These are phyloP conservation scores for Apostichopus japonicus DNA, from an alignment of 35 echinoderm and acorn worm species.

Conservation along the genomic window DNA sequence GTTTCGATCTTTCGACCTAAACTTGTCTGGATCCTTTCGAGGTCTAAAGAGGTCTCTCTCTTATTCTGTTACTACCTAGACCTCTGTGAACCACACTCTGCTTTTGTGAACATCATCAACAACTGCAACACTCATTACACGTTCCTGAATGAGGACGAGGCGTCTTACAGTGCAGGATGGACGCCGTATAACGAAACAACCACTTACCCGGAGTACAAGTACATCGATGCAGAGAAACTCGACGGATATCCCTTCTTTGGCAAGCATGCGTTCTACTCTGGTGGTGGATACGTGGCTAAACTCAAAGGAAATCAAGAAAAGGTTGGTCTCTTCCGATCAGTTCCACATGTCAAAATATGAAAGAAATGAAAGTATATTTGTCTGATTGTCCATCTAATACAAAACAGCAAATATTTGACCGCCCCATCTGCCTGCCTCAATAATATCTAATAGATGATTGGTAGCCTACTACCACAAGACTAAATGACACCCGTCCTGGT, in stretches of 20 bases:
- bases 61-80: slow-evolving; percentile 33
- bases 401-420: too few relatives aligned
- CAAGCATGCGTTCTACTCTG: slow-evolving; percentile 77
- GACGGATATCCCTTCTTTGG: slow-evolving; percentile 86
- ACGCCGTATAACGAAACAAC: slow-evolving; percentile 54
- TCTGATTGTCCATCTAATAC: too few relatives aligned
- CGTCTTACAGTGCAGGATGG: slow-evolving; percentile 72
- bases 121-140: slow-evolving; percentile 76
- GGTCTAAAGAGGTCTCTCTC: too few relatives aligned
- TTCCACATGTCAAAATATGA: too few relatives aligned
- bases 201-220: slow-evolving; percentile 66
- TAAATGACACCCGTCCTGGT: too few relatives aligned
- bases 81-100: slow-evolving; percentile 41
- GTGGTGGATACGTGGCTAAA: slow-evolving; percentile 80
- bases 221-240: slow-evolving; percentile 56
- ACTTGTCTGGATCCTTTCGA: too few relatives aligned
- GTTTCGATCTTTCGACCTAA: too few relatives aligned
- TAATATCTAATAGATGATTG: too few relatives aligned
- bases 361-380: too few relatives aligned
- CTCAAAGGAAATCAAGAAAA: slow-evolving; percentile 23
- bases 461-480: too few relatives aligned
- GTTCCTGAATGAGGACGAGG: slow-evolving; percentile 42
- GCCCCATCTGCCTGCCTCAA: too few relatives aligned
- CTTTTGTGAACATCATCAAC: slow-evolving; percentile 46
- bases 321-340: not conserved